Percentiles rank a stretch among this genome's conserved stretches.
Evolutionary conservation across 2,797 vertebrate species (phyloP).

Genomic region (Pogonophryne albipinna): DNA sequence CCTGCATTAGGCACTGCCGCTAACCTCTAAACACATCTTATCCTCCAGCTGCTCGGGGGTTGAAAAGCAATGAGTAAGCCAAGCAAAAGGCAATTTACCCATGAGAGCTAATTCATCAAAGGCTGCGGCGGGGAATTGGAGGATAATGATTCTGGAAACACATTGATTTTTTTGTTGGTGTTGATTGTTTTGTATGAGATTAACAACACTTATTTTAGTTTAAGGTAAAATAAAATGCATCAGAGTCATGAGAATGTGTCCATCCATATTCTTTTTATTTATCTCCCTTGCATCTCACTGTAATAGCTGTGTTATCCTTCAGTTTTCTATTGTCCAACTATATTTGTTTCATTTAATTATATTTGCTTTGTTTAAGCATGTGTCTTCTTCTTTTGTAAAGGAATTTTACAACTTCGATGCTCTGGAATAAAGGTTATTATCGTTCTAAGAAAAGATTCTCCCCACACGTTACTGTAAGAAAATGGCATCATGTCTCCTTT

Average conservation of each 20-base stretch:
- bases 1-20: slow-evolving; percentile 23
- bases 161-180: slow-evolving; percentile 22
- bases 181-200: background rate
- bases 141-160: slow-evolving; percentile 33
- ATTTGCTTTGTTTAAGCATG: background rate
- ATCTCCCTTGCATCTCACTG: background rate
- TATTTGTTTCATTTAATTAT: background rate
- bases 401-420: background rate
- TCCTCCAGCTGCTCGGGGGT: slow-evolving; percentile 47
- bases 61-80: slow-evolving; percentile 15
- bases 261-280: background rate
- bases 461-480: background rate
- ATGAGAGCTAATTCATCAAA: slow-evolving; percentile 44
- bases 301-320: background rate
- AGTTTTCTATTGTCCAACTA: background rate
- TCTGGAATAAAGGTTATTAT: background rate
- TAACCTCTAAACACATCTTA: slow-evolving; percentile 37
- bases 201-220: background rate
- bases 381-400: background rate
- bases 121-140: slow-evolving; percentile 16
- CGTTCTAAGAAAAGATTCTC: background rate
- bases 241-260: background rate
- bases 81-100: slow-evolving; percentile 49
- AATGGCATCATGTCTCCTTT: background rate
- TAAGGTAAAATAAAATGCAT: background rate